Evolutionary conservation across 1,140 invertebrate species (phyloP).

Genomic region (Diabrotica virgifera): DNA sequence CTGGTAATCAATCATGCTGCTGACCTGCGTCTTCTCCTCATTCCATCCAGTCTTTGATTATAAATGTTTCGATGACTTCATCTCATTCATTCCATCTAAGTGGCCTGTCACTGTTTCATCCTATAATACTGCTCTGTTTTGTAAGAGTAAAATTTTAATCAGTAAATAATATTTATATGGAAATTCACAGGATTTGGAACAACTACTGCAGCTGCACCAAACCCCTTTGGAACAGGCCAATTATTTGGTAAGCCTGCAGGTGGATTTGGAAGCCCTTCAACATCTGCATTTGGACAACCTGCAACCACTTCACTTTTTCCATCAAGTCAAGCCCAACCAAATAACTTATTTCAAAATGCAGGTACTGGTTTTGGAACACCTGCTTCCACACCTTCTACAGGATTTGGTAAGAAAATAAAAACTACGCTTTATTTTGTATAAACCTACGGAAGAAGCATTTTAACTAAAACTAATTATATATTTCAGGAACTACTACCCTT

Average conservation of each 20-base stretch:
- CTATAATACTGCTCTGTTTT: too few species aligned
- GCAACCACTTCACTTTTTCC: constrained; percentile 25
- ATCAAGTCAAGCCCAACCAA: constrained; percentile 15
- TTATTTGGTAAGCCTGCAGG: constrained; percentile 34
- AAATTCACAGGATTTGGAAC: constrained; percentile 32
- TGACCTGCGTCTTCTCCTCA: too few species aligned
- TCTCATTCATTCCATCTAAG: too few species aligned
- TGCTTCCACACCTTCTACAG: constrained; percentile 40
- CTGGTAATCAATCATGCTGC: too few species aligned
- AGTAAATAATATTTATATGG: neutral
- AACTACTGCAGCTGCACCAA: constrained; percentile 23
- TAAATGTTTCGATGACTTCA: too few species aligned
- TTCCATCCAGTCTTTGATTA: too few species aligned
- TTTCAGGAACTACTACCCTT: constrained; percentile 30
- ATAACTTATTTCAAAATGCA: constrained; percentile 23
- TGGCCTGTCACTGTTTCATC: too few species aligned
- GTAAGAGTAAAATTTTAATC: too few species aligned
- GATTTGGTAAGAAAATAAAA: constrained; percentile 42
- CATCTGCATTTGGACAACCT: constrained; percentile 58
- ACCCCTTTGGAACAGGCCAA: constrained; percentile 37
- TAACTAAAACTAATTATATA: neutral
- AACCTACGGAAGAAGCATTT: too few species aligned
- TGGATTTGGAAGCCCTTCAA: constrained; percentile 37
- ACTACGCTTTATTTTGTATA: too few species aligned
- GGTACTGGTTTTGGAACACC: constrained; percentile 26